Evolutionary conservation across 2,888 invertebrate genomes (phyloP), one percentile per base, ranked within the genome.

Genomic region (Drosophila austrosaltans): DNA sequence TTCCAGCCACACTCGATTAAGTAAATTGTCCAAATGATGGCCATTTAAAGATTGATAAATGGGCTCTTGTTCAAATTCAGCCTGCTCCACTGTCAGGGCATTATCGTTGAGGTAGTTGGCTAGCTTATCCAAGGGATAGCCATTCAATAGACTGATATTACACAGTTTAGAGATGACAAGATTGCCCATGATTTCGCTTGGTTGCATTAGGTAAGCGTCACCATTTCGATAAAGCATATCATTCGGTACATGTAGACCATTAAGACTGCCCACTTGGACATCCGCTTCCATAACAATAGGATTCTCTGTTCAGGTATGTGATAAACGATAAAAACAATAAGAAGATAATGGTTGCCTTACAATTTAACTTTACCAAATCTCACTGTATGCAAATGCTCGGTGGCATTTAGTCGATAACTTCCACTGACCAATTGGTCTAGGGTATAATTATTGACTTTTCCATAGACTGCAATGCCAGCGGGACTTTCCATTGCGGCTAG

Each of bases 1-100:
- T 28, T 86, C 90, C 75, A 94, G 90, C 95, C 95, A 95, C 53
- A 93, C 87, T 16, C 90, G 80, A 16, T 93, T 81, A 1, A 91
- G 75, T 12, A 93, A 76, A 28, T 92, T 66, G 2, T 88, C 65
- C 25, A 94, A 67, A 53, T 90, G 77, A 8, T 87, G 79, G 2
- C 89, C 77, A 79, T 94, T 94, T 0, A 94, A 79, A 8, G 81
- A 90, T 12, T 78, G 73, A 68, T 94, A 90, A n/a, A 62, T 67
- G 10, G 94, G 94, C 36, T 93, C 91, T 6, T 81, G 82, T 0
- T 72, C 69, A 76, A 94, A 93, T 59, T 79, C 82, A 0, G 91
- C 93, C 76, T 93, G 91, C 65, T 94, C 93, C 90, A 90, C 85
- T 58, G 83, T 75, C 25, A 92, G 65, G 0, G 82, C 85, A 28